Evolutionary conservation across 2,888 invertebrate genomes (phyloP), one percentile per base, ranked within the genome.

Genomic region (Serripes groenlandicus): DNA sequence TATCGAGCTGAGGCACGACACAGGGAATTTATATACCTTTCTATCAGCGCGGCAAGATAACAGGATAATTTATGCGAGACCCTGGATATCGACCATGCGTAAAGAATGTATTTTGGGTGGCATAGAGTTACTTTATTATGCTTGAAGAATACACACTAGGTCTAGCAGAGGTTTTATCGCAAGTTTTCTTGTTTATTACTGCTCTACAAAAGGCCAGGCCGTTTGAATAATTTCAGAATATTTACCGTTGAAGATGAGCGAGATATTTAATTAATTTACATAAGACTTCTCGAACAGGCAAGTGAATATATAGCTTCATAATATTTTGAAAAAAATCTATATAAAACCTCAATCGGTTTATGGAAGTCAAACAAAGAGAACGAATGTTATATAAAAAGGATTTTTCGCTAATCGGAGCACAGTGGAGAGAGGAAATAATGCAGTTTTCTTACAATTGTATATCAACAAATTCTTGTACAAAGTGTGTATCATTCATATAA

Each of bases 41-140:
- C 23, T 42, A 64, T 37, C 23, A 35, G 23, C 28, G 30, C 18
- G 49, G n/a, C 54, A 60, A 42, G 66, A 66, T 66, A 66, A 66
- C 66, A 1, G 26, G 66, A 66, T 66, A 66, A 66, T 66, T 66
- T 66, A 66, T 66, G 37, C 49, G 34, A 23, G 34, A 28, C 42
- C 66, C 66, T 66, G 66, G 66, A 66, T 66, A 66, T 66, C 66
- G 66, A 66, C 66, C 66, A 66, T 35, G 66, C 66, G 66, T 37
- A 66, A 66, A 66, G 66, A 66, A 66, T 42, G 66, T 42, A 66
- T 42, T 66, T 66, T 66, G 37, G 66, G 66, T 42, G 66, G 66
- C 66, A 66, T 66, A 66, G 37, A 66, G 66, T 66, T 42, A 11
- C 66, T 66, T 5, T 62, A 62, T 32, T 32, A 62, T 62, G 32